A percentile compares a stretch with the other conserved stretches of the same genome.
Conservation (phyloP, 2,797 vertebrate species). For the Spinus olivaceus region DNA sequence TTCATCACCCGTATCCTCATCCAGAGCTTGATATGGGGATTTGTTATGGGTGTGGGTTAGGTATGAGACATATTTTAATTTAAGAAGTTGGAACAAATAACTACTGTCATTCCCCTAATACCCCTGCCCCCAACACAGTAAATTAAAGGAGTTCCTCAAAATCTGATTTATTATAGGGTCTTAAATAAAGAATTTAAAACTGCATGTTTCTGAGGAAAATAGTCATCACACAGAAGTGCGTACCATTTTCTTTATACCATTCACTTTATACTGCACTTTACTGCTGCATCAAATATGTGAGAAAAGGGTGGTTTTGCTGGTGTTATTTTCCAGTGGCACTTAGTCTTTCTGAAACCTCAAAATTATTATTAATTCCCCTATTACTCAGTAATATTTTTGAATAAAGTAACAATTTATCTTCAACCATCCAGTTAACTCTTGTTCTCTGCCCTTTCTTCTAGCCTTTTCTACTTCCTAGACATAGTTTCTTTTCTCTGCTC, state of each 20-base stretch:
- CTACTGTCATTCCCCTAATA: rapidly evolving
- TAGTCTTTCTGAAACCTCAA: neutral
- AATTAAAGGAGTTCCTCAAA: neutral
- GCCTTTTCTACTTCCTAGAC: neutral
- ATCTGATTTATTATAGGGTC: neutral
- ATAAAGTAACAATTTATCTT: neutral
- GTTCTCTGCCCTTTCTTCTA: neutral
- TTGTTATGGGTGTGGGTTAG: neutral
- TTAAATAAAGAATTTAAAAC: neutral
- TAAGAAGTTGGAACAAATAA: neutral
- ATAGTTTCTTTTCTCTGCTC: neutral
- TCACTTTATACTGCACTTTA: neutral
- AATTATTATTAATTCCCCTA: neutral
- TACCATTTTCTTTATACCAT: neutral
- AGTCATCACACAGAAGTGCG: neutral
- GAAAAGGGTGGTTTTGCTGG: neutral
- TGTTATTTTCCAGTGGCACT: neutral
- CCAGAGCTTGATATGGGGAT: neutral
- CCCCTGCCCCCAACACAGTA: neutral
- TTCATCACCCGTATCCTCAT: neutral
- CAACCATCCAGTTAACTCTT: neutral
- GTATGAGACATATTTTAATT: neutral
- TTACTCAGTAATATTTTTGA: neutral
- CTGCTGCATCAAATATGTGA: neutral
- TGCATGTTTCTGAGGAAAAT: neutral